Conservation (phyloP, 1,140 invertebrate species). For the Belonocnema kinseyi region DNA sequence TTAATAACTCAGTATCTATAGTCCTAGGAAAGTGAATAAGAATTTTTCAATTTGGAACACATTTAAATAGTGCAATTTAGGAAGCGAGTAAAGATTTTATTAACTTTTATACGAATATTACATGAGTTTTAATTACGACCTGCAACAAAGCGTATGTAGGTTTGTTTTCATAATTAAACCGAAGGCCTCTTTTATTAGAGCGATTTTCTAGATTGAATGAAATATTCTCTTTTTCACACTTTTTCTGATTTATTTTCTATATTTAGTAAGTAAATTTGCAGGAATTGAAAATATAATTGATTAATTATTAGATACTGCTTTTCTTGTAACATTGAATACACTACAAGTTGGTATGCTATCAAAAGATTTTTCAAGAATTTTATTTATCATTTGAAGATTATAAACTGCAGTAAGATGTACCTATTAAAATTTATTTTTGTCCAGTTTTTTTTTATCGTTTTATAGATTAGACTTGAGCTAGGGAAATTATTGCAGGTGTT, state of each 20-base stretch:
- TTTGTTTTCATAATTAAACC: not conserved
- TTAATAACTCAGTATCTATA: no score
- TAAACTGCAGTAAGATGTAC: not conserved
- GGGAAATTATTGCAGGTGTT: not conserved
- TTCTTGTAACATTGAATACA: no score
- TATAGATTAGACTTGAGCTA: conserved; percentile 4
- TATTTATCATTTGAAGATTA: not conserved
- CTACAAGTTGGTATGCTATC: no score
- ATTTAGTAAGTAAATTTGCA: not conserved
- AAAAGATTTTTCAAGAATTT: not conserved
- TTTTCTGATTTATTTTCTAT: not conserved
- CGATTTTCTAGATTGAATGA: not conserved
- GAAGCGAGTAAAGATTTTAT: not conserved
- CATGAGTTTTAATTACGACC: not conserved
- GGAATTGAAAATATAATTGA: no score
- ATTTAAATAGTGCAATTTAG: not conserved
- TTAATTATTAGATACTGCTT: no score
- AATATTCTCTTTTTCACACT: not conserved
- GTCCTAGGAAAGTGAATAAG: not conserved
- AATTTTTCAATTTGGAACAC: not conserved
- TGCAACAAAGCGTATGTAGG: not conserved
- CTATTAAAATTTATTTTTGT: not conserved
- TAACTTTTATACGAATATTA: conserved; percentile 1
- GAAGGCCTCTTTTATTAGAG: not conserved
- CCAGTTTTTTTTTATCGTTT: not conserved